phyloP scores from a whole-genome alignment of 2,113 vertebrate species.

The Mesoclemmys tuberculata region DNA sequence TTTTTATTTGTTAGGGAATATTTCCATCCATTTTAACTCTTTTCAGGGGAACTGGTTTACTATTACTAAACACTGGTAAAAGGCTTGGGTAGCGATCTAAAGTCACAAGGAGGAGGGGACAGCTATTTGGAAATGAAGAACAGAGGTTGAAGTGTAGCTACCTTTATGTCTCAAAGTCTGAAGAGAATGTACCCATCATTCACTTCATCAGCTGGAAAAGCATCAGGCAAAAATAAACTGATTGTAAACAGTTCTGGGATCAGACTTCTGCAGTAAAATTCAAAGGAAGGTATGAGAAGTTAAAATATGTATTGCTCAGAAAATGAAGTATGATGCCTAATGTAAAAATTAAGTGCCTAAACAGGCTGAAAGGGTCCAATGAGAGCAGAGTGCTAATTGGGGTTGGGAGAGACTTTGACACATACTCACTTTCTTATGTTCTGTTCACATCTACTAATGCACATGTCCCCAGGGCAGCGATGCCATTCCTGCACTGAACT shows the following conservation, averaged over 20 bases:
- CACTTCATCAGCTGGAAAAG: neutral
- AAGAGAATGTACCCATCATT: neutral
- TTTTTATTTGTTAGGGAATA: neutral
- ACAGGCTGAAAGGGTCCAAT: neutral
- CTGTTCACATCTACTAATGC: neutral
- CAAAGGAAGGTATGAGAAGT: neutral
- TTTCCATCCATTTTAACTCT: neutral
- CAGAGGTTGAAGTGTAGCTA: neutral
- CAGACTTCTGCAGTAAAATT: neutral
- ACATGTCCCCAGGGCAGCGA: no score
- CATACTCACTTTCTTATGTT: neutral
- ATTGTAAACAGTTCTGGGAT: neutral
- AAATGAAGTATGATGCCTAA: neutral
- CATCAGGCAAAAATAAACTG: neutral
- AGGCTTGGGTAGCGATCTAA: neutral
- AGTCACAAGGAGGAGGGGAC: neutral
- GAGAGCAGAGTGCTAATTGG: neutral
- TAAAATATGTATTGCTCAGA: neutral
- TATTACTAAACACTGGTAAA: neutral
- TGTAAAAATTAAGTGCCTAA: neutral
- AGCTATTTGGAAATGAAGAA: slow-evolving; percentile 7
- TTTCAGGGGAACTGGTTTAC: neutral
- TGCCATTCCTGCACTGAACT: no score
- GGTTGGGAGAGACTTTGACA: neutral
- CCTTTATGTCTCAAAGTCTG: neutral